Evolutionary conservation across 1,140 invertebrate genomes (phyloP).

Genomic region (Euura lappo): DNA sequence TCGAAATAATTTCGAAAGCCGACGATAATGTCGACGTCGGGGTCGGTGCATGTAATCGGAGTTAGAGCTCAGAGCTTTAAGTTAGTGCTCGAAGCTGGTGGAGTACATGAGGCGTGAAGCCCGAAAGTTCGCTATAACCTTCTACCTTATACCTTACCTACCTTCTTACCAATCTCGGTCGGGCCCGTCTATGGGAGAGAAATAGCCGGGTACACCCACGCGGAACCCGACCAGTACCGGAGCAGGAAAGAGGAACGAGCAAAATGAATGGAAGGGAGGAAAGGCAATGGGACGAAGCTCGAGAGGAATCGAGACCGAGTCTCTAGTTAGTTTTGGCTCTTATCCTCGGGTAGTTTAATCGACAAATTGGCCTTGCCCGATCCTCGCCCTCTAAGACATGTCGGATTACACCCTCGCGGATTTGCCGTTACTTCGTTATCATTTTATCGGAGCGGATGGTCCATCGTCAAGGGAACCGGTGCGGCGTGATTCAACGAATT

Average conservation of each 20-base stretch:
- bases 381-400: too few relatives aligned
- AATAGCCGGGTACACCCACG: conserved; percentile 28
- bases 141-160: conserved; percentile 18
- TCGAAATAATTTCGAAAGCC: too few relatives aligned
- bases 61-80: background rate
- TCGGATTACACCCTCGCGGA: too few relatives aligned
- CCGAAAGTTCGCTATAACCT: conserved; percentile 45
- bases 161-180: conserved; percentile 42
- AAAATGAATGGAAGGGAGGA: conserved; percentile 11
- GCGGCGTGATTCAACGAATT: too few relatives aligned
- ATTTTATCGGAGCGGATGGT: too few relatives aligned
- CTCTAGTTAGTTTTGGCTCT: conserved; percentile 40
- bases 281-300: background rate
- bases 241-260: background rate
- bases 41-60: background rate
- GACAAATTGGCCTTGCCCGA: conserved; percentile 39
- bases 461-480: too few relatives aligned
- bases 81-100: background rate
- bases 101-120: conserved; percentile 47
- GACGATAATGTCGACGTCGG: background rate
- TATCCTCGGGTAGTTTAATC: conserved; percentile 48
- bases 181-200: conserved; percentile 32
- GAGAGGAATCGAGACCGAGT: conserved; percentile 17
- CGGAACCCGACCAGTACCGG: conserved; percentile 28
- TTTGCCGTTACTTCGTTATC: too few relatives aligned